Base-by-base conservation (phyloP, 2,113 vertebrate genomes). In the Canis aureus region DNA sequence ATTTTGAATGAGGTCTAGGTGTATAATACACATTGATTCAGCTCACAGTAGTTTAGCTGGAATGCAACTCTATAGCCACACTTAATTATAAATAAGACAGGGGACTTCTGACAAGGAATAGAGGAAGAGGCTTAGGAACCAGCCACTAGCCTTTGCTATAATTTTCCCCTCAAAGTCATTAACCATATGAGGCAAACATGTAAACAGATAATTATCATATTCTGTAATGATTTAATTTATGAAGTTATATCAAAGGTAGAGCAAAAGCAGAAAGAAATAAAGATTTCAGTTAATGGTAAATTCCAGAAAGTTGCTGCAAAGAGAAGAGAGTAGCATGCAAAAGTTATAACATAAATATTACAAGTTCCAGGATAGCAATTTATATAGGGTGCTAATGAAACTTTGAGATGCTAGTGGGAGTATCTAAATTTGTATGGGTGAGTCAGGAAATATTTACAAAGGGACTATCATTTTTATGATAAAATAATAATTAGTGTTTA, bases 211-310 rank as follows among this genome's bases (percentile, higher is more conserved):
- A 89, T 66, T 35, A 17, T n/a, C 25, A 19, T 71, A 53, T 32
- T 8, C 2, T 32, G 3, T 64, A 35, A 62, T 76, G 27, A 87
- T 83, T 95, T 92, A 43, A 81, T 20, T 43, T 86, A 32, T 38
- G 51, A 8, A 51, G 29, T 38, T 85, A 84, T 43, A 55, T 15
- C 27, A 78, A 51, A 84, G 3, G 16, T 71, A 92, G 25, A 84
- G 2, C 62, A 23, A 22, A 87, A 85, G 17, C 32, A 87, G 32
- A 4, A 27, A 88, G 49, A 92, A 92, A 2, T 0, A 80, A 91
- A 88, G 20, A 53, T 95, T 96, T 91, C 79, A 94, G 80, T 27
- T 25, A 69, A 84, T 76, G 15, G 9, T 35, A 67, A 96, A 93
- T 11, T 57, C 49, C 94, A 91, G 69, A 96, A 87, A 55, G 15